Percentiles rank a stretch among this genome's conserved stretches.
phyloP scores from a whole-genome alignment of 2,113 vertebrate genomes.

The Nannobrachium achirus region DNA sequence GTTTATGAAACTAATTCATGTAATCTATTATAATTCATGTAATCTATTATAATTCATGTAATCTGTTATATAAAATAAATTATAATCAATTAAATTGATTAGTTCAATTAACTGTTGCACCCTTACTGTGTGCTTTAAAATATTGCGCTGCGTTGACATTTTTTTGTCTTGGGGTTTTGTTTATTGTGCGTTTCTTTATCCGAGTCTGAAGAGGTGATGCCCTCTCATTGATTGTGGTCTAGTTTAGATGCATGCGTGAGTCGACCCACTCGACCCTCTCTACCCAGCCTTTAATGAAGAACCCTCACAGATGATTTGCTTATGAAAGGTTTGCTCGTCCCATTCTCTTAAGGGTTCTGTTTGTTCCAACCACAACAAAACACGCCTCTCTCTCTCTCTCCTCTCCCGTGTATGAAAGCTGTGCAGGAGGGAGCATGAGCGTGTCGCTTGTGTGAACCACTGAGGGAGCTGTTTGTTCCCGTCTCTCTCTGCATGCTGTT shows the following conservation, averaged over 20 bases:
- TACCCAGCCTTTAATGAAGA: not conserved
- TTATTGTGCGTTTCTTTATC: conserved; percentile 4
- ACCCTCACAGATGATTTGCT: not conserved
- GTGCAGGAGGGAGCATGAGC: not conserved
- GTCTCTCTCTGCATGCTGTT: not conserved
- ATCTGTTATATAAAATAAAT: no score
- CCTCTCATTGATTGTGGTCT: conserved; percentile 30
- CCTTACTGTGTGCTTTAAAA: no score
- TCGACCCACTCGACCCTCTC: no score
- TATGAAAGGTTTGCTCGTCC: conserved; percentile 20
- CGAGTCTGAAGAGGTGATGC: not conserved
- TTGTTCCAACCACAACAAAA: not conserved
- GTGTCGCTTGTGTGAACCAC: not conserved
- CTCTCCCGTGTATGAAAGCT: no score
- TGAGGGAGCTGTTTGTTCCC: not conserved
- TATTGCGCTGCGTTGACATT: no score
- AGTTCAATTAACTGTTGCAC: no score
- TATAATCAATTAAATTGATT: no score
- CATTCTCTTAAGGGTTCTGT: not conserved
- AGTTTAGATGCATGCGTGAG: conserved; percentile 35
- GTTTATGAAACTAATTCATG: no score
- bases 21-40: no score
- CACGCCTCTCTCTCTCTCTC: not conserved
- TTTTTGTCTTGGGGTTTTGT: no score
- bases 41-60: no score